Conservation (phyloP, 2,888 invertebrate genomes). For the Agrochola macilenta region DNA sequence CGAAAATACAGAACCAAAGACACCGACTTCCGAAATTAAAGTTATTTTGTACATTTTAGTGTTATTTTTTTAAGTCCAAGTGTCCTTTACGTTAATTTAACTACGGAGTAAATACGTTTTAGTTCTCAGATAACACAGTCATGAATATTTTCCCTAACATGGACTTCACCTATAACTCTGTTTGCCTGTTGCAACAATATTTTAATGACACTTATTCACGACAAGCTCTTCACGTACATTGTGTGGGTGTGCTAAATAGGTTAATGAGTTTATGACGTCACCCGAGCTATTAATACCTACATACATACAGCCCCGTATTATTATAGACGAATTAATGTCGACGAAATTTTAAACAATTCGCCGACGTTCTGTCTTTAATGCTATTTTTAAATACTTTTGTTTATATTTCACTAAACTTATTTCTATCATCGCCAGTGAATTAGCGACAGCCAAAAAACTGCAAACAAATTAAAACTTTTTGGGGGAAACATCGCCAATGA, state of each 20-base stretch:
- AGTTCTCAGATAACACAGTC: not conserved
- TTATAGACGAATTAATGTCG: not conserved
- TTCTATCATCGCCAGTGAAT: constrained; percentile 10
- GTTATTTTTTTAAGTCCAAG: too few species aligned
- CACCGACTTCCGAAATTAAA: too few species aligned
- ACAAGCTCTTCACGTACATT: not conserved
- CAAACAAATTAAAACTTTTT: constrained; percentile 42
- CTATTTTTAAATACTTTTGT: not conserved
- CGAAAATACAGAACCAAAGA: too few species aligned
- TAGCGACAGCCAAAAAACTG: not conserved
- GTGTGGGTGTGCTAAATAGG: constrained; percentile 39
- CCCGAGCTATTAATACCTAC: constrained; percentile 4
- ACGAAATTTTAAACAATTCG: too few species aligned
- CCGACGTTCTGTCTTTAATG: too few species aligned
- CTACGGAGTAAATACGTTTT: not conserved
- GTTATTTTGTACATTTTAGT: too few species aligned
- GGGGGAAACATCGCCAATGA: not conserved
- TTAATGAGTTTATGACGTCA: constrained; percentile 45
- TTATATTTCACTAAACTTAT: not conserved
- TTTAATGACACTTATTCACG: constrained; percentile 36
- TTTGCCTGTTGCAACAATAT: not conserved
- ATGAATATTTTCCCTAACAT: not conserved
- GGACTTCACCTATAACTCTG: not conserved
- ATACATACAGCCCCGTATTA: not conserved
- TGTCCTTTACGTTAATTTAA: not conserved